Conservation (phyloP, 2,888 invertebrate genomes). For the Cheilosia variabilis region DNA sequence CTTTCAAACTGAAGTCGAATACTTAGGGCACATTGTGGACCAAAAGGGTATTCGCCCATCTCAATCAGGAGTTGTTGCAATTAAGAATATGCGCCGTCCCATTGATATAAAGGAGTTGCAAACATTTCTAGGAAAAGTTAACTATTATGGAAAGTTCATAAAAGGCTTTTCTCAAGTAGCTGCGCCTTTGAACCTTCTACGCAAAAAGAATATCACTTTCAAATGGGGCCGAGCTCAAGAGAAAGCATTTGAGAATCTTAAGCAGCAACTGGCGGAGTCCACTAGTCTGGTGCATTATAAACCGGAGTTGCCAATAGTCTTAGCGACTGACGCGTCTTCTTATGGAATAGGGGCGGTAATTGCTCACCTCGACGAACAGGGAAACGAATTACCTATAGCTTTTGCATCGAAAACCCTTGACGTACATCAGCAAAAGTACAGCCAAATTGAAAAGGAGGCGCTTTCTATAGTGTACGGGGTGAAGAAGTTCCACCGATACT, state of each 20-base stretch:
- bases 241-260: no score
- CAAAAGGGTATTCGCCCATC: conserved; percentile 49
- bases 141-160: conserved; percentile 40
- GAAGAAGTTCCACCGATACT: no score
- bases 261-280: neutral
- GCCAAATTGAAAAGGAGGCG: conserved; percentile 66
- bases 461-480: conserved; percentile 50
- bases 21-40: conserved; percentile 64
- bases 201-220: neutral
- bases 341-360: no score
- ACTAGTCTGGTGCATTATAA: no score
- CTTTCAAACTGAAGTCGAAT: conserved; percentile 61
- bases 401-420: conserved; percentile 68
- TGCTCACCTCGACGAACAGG: no score
- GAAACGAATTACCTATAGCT: no score
- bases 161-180: conserved; percentile 14
- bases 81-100: no score
- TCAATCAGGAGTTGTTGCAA: no score
- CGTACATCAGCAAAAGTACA: conserved; percentile 51
- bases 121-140: conserved; percentile 13
- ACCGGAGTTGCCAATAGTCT: no score
- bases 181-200: conserved; percentile 9
- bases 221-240: no score
- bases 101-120: conserved; percentile 27
- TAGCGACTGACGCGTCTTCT: no score